Evolutionary conservation across 1,140 invertebrate species (phyloP).

Genomic region (Dendrolimus kikuchii): DNA sequence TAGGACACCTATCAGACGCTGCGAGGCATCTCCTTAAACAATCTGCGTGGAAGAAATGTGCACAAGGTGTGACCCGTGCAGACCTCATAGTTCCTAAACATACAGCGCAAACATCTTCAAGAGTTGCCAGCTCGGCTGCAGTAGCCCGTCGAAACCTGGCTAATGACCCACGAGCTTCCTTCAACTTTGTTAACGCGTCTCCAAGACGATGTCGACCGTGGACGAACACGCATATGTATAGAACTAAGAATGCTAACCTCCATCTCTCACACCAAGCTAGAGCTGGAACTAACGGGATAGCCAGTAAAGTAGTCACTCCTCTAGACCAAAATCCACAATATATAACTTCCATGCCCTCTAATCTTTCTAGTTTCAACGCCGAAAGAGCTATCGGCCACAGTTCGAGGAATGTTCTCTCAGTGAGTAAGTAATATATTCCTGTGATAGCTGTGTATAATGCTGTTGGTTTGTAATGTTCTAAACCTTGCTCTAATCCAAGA

Average conservation of each 20-base stretch:
- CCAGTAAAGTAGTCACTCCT: slow-evolving; percentile 71
- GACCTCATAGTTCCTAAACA: slow-evolving; percentile 79
- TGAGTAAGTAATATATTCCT: slow-evolving; percentile 80
- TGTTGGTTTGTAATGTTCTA: slow-evolving; percentile 82
- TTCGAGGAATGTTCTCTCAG: slow-evolving; percentile 81
- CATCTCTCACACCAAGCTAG: slow-evolving; percentile 73
- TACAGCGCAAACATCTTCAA: slow-evolving; percentile 84
- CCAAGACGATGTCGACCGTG: slow-evolving; percentile 75
- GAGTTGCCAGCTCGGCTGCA: slow-evolving; percentile 75
- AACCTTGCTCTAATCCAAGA: slow-evolving; percentile 81
- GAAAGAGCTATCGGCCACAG: slow-evolving; percentile 74
- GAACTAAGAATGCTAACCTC: slow-evolving; percentile 72
- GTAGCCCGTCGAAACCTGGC: slow-evolving; percentile 78
- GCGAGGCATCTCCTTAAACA: slow-evolving; percentile 81
- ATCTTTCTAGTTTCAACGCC: slow-evolving; percentile 73
- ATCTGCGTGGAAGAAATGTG: slow-evolving; percentile 84
- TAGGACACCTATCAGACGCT: slow-evolving; percentile 79
- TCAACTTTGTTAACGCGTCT: slow-evolving; percentile 71
- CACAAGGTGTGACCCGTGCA: slow-evolving; percentile 82
- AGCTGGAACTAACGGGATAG: slow-evolving; percentile 71
- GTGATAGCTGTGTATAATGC: slow-evolving; percentile 77
- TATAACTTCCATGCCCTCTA: slow-evolving; percentile 79
- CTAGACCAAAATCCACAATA: slow-evolving; percentile 78
- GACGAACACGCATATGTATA: slow-evolving; percentile 81
- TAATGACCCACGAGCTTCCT: slow-evolving; percentile 74